A percentile compares a stretch with the other conserved stretches of the same genome.
phyloP scores from a whole-genome alignment of 1,140 invertebrate species.

The Heterodera schachtii region DNA sequence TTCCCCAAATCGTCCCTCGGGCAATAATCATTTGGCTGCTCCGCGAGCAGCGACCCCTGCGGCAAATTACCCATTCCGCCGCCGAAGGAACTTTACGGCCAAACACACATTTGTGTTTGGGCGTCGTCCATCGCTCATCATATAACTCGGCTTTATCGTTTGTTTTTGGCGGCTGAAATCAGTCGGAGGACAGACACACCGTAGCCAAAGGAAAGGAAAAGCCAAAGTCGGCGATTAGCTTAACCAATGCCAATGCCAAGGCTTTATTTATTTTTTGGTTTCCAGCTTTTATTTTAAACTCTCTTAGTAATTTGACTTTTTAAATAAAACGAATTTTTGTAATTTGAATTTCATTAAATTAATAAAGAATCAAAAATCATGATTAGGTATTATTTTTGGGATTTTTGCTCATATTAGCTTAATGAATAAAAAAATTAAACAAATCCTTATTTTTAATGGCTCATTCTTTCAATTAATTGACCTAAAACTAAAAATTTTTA shows the following conservation, averaged over 20 bases:
- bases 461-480: too few species aligned
- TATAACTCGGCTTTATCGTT: not conserved
- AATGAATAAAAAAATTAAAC: too few species aligned
- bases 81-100: not conserved
- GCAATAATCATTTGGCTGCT: slow-evolving; percentile 1
- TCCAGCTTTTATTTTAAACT: too few species aligned
- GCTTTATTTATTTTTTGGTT: not conserved
- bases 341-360: too few species aligned
- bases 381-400: too few species aligned
- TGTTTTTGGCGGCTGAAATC: not conserved
- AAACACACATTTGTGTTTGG: not conserved
- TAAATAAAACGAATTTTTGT: too few species aligned
- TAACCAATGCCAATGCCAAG: not conserved
- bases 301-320: too few species aligned
- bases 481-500: too few species aligned
- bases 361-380: too few species aligned
- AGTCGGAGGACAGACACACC: not conserved
- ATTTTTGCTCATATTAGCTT: too few species aligned
- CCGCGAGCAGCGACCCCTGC: not conserved
- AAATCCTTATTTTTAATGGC: too few species aligned
- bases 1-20: not conserved
- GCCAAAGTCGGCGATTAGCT: not conserved
- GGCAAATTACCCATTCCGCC: not conserved
- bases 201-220: not conserved
- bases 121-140: not conserved